Percentiles rank a stretch among this genome's conserved stretches.
These are phyloP conservation scores for Scaptomyza graminum DNA, from an alignment of 1,140 invertebrate genomes.

Conservation along the genomic window DNA sequence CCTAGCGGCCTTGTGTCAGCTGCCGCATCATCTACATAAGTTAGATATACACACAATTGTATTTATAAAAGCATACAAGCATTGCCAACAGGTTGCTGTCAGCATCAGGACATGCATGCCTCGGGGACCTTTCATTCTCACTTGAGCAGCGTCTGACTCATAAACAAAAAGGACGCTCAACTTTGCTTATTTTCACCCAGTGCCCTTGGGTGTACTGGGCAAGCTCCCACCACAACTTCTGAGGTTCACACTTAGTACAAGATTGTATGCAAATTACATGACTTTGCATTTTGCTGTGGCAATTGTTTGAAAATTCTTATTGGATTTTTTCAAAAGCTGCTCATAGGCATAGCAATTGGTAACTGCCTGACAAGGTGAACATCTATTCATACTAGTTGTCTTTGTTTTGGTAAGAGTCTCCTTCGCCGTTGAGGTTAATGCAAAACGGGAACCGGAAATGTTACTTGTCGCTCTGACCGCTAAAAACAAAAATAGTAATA, in stretches of 20 bases:
- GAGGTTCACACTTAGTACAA: constrained; percentile 15
- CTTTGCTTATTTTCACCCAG: constrained; percentile 73
- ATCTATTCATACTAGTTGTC: not conserved
- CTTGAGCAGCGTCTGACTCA: constrained; percentile 50
- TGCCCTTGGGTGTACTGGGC: constrained; percentile 44
- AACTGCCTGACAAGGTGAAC: not conserved
- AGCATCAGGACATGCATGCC: constrained; percentile 31
- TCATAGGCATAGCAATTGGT: not conserved
- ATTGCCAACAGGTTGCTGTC: constrained; percentile 65
- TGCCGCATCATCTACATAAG: constrained; percentile 3
- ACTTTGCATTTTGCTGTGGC: constrained; percentile 34
- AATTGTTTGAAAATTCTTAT: constrained; percentile 45
- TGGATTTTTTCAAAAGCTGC: constrained; percentile 11
- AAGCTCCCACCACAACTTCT: not conserved
- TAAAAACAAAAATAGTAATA: constrained; percentile 16
- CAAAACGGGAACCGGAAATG: constrained; percentile 67
- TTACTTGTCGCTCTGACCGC: constrained; percentile 62
- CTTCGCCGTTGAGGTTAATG: constrained; percentile 40
- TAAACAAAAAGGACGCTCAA: constrained; percentile 60
- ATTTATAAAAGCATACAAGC: constrained; percentile 8
- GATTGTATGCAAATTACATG: constrained; percentile 70
- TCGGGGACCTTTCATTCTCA: constrained; percentile 47
- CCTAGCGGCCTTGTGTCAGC: no score
- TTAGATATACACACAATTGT: not conserved
- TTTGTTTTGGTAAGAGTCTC: not conserved